Percentiles rank a stretch among this genome's conserved stretches.
These are phyloP conservation scores for Cardiocondyla obscurior DNA, from an alignment of 1,140 invertebrate species.

Conservation along the genomic window DNA sequence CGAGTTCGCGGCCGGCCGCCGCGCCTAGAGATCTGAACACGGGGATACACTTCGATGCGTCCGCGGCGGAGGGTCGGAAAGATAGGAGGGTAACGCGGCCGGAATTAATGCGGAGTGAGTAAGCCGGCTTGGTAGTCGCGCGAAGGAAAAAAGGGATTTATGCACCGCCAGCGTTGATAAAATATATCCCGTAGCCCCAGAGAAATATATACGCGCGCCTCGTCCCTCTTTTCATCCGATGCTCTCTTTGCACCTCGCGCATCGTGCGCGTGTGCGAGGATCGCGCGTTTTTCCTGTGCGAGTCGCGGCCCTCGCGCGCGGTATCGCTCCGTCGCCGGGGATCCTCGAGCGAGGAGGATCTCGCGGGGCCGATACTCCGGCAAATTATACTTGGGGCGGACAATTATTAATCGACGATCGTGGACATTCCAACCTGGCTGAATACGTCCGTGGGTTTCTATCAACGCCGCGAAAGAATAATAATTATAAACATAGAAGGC, in stretches of 20 bases:
- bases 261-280: constrained; percentile 20
- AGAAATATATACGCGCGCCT: neutral
- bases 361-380: neutral
- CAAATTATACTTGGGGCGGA: neutral
- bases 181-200: constrained; percentile 50
- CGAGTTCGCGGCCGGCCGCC: constrained; percentile 6
- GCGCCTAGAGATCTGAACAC: constrained; percentile 31
- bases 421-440: neutral
- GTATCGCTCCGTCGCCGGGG: neutral
- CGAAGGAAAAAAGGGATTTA: constrained; percentile 39
- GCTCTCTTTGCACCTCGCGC: constrained; percentile 13
- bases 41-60: constrained; percentile 58
- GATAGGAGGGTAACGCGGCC: constrained; percentile 64
- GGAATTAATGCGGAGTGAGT: constrained; percentile 68
- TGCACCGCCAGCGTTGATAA: constrained; percentile 55
- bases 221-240: neutral
- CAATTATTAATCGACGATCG: neutral
- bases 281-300: neutral
- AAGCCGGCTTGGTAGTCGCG: constrained; percentile 51
- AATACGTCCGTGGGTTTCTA: neutral
- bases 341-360: neutral
- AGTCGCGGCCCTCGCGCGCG: neutral
- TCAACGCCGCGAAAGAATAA: neutral
- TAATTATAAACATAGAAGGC: too few relatives aligned
- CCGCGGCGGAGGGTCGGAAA: constrained; percentile 31